These are phyloP conservation scores for Paracanthobrama guichenoti DNA, from an alignment of 2,113 vertebrate species.

Conservation along the genomic window DNA sequence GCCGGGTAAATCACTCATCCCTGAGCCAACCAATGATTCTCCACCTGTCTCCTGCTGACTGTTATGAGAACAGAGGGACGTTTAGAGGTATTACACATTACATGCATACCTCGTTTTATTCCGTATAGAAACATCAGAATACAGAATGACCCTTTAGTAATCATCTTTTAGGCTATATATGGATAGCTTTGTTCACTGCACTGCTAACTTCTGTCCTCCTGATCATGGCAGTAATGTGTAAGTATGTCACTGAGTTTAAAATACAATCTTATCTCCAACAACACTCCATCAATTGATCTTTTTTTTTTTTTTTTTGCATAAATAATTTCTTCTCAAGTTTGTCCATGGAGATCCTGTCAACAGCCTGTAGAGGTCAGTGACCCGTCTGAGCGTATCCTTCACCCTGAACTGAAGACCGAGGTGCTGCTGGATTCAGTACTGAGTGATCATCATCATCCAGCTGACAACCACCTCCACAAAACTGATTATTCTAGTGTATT, in stretches of 20 bases:
- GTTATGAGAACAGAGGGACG: neutral
- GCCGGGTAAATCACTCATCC: conserved; percentile 57
- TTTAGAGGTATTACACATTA: neutral
- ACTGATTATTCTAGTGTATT: neutral
- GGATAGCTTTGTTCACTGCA: neutral
- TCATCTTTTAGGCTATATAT: neutral
- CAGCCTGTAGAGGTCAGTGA: neutral
- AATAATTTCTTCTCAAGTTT: neutral
- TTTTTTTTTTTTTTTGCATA: neutral
- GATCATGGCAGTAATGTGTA: neutral
- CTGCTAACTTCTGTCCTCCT: neutral
- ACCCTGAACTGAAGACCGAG: neutral
- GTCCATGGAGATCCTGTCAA: neutral
- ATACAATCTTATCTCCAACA: neutral
- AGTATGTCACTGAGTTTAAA: neutral
- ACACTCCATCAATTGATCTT: neutral
- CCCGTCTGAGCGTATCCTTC: neutral
- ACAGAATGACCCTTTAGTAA: neutral
- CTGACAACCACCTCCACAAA: neutral
- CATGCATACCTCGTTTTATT: neutral
- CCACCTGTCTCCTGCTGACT: conserved; percentile 8
- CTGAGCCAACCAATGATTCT: conserved; percentile 31
- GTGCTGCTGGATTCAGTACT: conserved; percentile 15
- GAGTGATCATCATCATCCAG: conserved; percentile 34
- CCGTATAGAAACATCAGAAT: neutral